Conservation (phyloP, 2,888 invertebrate genomes). For the Drosophila nr. perissopoda region DNA sequence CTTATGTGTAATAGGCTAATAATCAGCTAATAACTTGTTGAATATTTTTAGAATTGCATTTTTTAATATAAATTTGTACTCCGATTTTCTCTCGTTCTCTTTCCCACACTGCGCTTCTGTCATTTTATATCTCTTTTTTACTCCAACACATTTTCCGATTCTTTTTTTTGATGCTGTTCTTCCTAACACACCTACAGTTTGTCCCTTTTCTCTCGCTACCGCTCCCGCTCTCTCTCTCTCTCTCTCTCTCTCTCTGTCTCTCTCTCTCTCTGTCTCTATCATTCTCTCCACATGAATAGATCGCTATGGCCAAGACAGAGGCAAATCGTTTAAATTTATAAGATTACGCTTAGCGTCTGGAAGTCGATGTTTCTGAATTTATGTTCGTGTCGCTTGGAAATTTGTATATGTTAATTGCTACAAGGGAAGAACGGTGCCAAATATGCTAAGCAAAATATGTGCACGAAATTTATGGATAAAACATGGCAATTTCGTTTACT, state of each 20-base stretch:
- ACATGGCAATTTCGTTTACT: slow-evolving; percentile 62
- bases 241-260: not conserved
- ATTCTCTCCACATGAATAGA: not conserved
- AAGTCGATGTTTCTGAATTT: slow-evolving; percentile 54
- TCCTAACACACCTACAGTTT: not conserved
- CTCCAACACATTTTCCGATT: not conserved
- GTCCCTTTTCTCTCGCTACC: not conserved
- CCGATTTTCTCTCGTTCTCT: not conserved
- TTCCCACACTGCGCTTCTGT: not conserved
- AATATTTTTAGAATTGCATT: not conserved
- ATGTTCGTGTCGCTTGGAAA: slow-evolving; percentile 57
- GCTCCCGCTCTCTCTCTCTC: not conserved
- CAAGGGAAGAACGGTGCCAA: slow-evolving; percentile 67
- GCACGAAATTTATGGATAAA: slow-evolving; percentile 68
- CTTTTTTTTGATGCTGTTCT: not conserved
- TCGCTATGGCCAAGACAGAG: slow-evolving; percentile 2
- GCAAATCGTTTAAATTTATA: slow-evolving; percentile 26
- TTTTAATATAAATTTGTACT: not conserved
- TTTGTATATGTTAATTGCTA: slow-evolving; percentile 78
- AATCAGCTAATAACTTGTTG: not conserved
- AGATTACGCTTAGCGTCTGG: slow-evolving; percentile 16
- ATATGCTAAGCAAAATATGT: slow-evolving; percentile 46
- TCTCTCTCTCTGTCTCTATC: not conserved
- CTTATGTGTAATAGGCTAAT: not conserved
- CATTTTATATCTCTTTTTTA: not conserved